These are phyloP conservation scores for Acrocephalus arundinaceus DNA, from an alignment of 2,113 vertebrate genomes.

Conservation along the genomic window DNA sequence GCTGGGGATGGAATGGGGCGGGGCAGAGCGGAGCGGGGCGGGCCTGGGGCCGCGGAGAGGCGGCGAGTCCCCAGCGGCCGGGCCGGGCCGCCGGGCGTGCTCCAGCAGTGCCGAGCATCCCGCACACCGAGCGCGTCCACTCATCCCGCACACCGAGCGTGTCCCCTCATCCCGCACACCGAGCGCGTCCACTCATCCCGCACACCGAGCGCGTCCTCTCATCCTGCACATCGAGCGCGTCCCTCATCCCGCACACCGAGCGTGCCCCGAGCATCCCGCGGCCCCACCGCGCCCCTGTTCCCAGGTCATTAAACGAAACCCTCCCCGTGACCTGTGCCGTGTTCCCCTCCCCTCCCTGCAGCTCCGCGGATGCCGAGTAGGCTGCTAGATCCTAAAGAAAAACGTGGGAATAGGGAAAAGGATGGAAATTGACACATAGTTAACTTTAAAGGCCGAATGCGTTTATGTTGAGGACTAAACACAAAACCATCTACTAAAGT, in stretches of 20 bases:
- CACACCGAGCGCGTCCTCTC: no score
- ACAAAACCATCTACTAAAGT: constrained; percentile 76
- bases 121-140: background rate
- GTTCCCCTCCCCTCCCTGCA: background rate
- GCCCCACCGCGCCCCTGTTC: background rate
- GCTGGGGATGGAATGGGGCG: background rate
- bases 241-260: no score
- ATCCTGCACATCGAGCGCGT: background rate
- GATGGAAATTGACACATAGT: background rate
- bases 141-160: no score
- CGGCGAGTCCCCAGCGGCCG: background rate
- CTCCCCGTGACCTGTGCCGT: no score
- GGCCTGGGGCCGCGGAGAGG: background rate
- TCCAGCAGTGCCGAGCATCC: background rate
- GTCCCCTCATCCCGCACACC: no score
- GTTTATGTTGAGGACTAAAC: constrained; percentile 75
- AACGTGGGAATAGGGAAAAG: background rate
- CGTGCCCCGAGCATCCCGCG: background rate
- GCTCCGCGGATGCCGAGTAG: background rate
- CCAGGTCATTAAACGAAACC: background rate
- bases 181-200: no score
- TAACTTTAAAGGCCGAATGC: constrained; percentile 65
- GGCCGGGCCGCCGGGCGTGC: no score
- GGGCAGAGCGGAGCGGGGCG: background rate
- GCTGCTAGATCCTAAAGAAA: background rate